These are phyloP conservation scores for Marmota monax DNA, from an alignment of 2,113 vertebrate species.

Conservation along the genomic window DNA sequence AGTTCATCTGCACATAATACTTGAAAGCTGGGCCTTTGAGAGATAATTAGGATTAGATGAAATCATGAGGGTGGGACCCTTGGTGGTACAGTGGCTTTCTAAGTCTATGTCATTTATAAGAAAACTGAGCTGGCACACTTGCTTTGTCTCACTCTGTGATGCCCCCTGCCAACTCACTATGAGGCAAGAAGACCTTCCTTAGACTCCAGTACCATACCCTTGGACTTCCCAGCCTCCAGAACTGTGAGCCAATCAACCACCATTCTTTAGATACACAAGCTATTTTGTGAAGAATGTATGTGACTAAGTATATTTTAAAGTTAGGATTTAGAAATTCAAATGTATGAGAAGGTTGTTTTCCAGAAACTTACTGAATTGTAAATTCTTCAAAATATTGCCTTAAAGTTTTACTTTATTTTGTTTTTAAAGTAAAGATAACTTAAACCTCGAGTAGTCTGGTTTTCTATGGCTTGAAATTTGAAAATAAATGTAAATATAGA, in stretches of 20 bases:
- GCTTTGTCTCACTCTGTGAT: too few species aligned
- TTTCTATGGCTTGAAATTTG: background rate
- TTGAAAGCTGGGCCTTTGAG: background rate
- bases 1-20: background rate
- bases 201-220: background rate
- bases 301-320: background rate
- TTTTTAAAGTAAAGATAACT: background rate
- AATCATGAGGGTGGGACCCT: background rate
- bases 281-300: background rate
- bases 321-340: background rate
- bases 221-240: background rate
- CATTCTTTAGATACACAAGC: background rate
- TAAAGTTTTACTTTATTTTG: background rate
- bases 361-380: background rate
- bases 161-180: background rate
- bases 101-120: background rate
- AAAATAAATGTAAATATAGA: background rate
- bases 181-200: background rate
- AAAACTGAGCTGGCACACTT: background rate
- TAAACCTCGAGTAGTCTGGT: background rate
- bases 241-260: background rate
- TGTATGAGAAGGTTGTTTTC: background rate
- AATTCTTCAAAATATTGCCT: slow-evolving; percentile 1
- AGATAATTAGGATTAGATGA: background rate
- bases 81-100: background rate